A percentile compares a stretch with the other conserved stretches of the same genome.
phyloP scores from a whole-genome alignment of 2,797 vertebrate genomes.

The Geotrypetes seraphini region DNA sequence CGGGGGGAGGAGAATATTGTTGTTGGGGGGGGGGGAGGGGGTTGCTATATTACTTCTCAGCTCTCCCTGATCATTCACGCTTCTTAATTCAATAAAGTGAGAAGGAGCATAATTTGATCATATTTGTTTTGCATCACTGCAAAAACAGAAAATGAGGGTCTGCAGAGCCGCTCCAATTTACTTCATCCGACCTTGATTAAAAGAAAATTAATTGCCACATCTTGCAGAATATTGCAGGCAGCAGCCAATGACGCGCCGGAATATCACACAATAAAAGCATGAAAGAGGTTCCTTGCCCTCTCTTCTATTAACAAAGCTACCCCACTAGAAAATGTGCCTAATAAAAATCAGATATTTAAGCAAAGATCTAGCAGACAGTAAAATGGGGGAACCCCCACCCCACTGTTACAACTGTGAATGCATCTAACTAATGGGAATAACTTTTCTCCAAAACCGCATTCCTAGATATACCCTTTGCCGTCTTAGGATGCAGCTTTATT shows the following conservation, averaged over 20 bases:
- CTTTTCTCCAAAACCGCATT: too few relatives aligned
- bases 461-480: too few relatives aligned
- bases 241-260: slow-evolving; percentile 82
- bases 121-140: slow-evolving; percentile 99
- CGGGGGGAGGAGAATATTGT: too few relatives aligned
- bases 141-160: slow-evolving; percentile 99
- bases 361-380: background rate
- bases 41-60: slow-evolving; percentile 72
- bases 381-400: background rate
- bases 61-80: slow-evolving; percentile 93
- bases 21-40: slow-evolving; percentile 41
- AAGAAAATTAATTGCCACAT: slow-evolving; percentile 99
- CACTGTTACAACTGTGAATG: too few relatives aligned
- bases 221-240: slow-evolving; percentile 95
- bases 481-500: too few relatives aligned
- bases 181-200: slow-evolving; percentile 99
- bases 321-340: slow-evolving; percentile 19
- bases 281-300: slow-evolving; percentile 22
- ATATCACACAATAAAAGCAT: slow-evolving; percentile 33
- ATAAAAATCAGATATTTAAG: too few relatives aligned
- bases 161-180: slow-evolving; percentile 95
- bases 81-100: slow-evolving; percentile 99
- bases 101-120: slow-evolving; percentile 98
- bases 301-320: slow-evolving; percentile 27
- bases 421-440: too few relatives aligned